These are phyloP conservation scores for Aphelinus certus DNA, from an alignment of 1,140 invertebrate species.

Conservation along the genomic window DNA sequence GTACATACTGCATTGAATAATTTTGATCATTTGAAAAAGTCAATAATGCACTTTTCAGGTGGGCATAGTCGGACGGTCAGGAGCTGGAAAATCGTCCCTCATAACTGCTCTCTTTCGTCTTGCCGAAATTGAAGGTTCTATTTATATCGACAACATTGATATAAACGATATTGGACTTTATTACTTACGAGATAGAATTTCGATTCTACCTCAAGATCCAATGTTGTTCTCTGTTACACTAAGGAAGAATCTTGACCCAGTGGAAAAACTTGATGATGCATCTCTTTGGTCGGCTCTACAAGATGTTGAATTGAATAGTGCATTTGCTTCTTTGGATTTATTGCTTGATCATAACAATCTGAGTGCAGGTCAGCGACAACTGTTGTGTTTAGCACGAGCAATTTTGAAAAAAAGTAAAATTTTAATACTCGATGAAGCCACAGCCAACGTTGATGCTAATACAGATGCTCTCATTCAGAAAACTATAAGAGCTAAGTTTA, in stretches of 20 bases:
- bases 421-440: slow-evolving; percentile 73
- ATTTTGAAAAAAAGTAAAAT: slow-evolving; percentile 79
- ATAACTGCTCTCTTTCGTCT: slow-evolving; percentile 76
- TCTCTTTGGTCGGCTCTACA: slow-evolving; percentile 62
- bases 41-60: slow-evolving; percentile 61
- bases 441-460: slow-evolving; percentile 73
- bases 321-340: slow-evolving; percentile 70
- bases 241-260: slow-evolving; percentile 84
- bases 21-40: background rate
- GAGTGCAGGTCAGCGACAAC: slow-evolving; percentile 82
- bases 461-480: slow-evolving; percentile 66
- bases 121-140: slow-evolving; percentile 49
- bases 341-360: slow-evolving; percentile 79
- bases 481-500: slow-evolving; percentile 67
- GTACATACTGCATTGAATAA: background rate
- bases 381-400: slow-evolving; percentile 82
- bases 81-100: slow-evolving; percentile 83
- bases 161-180: slow-evolving; percentile 70
- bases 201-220: slow-evolving; percentile 84
- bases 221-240: slow-evolving; percentile 80
- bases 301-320: slow-evolving; percentile 67
- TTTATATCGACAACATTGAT: slow-evolving; percentile 53
- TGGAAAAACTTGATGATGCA: slow-evolving; percentile 72
- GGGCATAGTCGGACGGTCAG: slow-evolving; percentile 75
- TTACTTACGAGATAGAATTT: slow-evolving; percentile 74